Percentiles rank a stretch among this genome's conserved stretches.
phyloP scores from a whole-genome alignment of 2,797 vertebrate species.

The Rhinogobio ventralis region DNA sequence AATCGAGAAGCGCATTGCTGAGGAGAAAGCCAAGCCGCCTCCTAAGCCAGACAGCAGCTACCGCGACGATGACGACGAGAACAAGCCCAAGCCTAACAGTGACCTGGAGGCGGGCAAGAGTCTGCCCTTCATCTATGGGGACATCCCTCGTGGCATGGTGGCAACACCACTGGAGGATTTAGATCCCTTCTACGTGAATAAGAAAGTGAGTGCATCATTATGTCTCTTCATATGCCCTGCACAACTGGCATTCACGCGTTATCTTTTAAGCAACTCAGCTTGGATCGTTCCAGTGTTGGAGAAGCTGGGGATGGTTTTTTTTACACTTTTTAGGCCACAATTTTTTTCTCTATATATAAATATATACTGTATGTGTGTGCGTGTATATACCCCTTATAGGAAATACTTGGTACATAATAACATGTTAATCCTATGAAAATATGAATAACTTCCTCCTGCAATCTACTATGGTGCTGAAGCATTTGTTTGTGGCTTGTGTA shows the following conservation, averaged over 20 bases:
- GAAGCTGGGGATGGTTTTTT: neutral
- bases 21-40: conserved; percentile 95
- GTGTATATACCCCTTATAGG: no score
- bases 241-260: neutral
- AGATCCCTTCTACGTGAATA: conserved; percentile 95
- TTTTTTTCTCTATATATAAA: neutral
- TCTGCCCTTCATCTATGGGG: conserved; percentile 98
- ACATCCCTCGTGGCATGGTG: conserved; percentile 89
- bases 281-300: neutral
- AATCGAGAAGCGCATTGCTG: conserved; percentile 94
- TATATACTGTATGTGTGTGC: no score
- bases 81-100: conserved; percentile 94
- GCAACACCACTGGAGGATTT: conserved; percentile 97
- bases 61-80: conserved; percentile 96
- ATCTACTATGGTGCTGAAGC: neutral
- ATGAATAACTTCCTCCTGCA: neutral
- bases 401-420: neutral
- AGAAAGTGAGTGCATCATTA: conserved; percentile 90
- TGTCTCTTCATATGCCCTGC: neutral
- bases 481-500: neutral
- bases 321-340: neutral
- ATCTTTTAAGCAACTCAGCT: neutral
- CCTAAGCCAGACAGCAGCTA: conserved; percentile 96
- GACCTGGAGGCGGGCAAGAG: conserved; percentile 96
- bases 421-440: neutral